These are phyloP conservation scores for Thryonomys swinderianus DNA, from an alignment of 2,113 vertebrate genomes.

Conservation along the genomic window DNA sequence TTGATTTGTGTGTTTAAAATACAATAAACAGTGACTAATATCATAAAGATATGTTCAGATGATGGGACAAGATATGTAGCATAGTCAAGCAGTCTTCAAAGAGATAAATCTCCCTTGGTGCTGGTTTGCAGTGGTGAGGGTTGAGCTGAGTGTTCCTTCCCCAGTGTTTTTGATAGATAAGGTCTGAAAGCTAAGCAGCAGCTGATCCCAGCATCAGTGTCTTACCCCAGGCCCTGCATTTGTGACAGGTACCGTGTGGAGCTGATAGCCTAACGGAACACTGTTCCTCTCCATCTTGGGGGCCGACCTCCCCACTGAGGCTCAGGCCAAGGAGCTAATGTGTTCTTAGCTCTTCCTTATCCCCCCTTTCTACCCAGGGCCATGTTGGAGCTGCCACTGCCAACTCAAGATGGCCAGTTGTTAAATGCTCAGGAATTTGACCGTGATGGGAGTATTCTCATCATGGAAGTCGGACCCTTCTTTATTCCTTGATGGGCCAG, in stretches of 20 bases:
- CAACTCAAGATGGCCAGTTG: background rate
- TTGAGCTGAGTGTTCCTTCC: background rate
- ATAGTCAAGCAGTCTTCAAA: background rate
- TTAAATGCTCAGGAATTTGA: slow-evolving; percentile 2
- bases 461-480: background rate
- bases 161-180: background rate
- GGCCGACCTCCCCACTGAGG: background rate
- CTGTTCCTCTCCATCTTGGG: background rate
- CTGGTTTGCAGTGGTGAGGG: background rate
- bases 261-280: background rate
- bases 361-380: too few relatives aligned
- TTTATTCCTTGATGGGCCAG: background rate
- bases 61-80: background rate
- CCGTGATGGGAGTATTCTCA: background rate
- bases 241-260: background rate
- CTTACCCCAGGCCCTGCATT: background rate
- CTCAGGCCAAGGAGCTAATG: background rate
- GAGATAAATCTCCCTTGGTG: background rate
- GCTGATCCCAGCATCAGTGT: background rate
- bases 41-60: slow-evolving; percentile 44
- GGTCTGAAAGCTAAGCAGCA: background rate
- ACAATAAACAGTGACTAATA: slow-evolving; percentile 69
- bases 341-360: background rate
- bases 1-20: slow-evolving; percentile 59
- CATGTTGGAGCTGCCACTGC: background rate